Evolutionary conservation across 2,888 invertebrate genomes (phyloP).

Genomic region (Euplagia quadripunctaria): DNA sequence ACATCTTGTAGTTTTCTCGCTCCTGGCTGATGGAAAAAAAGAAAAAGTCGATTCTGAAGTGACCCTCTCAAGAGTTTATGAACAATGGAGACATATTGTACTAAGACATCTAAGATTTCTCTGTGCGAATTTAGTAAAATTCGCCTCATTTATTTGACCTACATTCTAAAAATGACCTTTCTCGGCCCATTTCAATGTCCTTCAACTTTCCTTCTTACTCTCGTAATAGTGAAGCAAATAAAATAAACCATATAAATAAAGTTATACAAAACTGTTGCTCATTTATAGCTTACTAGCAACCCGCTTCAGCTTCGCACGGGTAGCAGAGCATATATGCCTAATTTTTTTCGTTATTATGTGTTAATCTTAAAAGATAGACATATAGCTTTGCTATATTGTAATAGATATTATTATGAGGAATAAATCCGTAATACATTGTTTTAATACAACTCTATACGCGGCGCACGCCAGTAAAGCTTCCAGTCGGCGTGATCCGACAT

Average conservation of each 20-base stretch:
- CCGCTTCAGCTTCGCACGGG: too few relatives aligned
- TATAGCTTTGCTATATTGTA: too few relatives aligned
- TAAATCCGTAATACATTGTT: too few relatives aligned
- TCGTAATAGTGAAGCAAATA: neutral
- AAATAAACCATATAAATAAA: neutral
- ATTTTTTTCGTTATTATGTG: too few relatives aligned
- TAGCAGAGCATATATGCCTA: too few relatives aligned
- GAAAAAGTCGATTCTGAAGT: neutral
- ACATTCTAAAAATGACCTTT: neutral
- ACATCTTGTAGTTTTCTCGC: neutral
- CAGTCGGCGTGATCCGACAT: too few relatives aligned
- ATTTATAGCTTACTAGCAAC: neutral
- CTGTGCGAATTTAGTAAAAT: neutral
- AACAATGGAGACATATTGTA: neutral
- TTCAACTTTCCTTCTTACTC: neutral
- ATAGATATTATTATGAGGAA: too few relatives aligned
- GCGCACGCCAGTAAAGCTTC: too few relatives aligned
- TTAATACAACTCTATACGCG: too few relatives aligned
- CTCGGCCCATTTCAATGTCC: neutral
- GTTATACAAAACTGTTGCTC: neutral
- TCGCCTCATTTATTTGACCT: slow-evolving; percentile 1
- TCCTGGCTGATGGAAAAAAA: neutral
- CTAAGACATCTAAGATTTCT: neutral
- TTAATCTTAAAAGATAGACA: too few relatives aligned
- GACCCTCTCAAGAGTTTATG: neutral